A percentile compares a stretch with the other conserved stretches of the same genome.
Conservation (phyloP, 2,113 vertebrate species). For the Piprites chloris region DNA sequence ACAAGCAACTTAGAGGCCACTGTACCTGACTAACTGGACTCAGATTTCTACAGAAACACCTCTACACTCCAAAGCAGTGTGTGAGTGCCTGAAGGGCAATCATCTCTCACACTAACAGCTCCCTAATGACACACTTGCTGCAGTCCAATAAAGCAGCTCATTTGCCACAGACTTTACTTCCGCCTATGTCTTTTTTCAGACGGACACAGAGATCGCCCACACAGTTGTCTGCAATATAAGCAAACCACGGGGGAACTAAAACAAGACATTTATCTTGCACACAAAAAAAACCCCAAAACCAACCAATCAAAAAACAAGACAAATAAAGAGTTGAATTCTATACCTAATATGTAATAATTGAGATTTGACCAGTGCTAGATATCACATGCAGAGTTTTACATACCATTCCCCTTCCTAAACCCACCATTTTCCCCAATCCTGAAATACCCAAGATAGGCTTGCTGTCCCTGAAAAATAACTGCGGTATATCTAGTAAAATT, state of each 20-base stretch:
- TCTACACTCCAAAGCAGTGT: not conserved
- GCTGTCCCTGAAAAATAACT: not conserved
- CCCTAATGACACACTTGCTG: not conserved
- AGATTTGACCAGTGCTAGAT: not conserved
- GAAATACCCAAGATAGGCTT: not conserved
- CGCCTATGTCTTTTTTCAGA: not conserved
- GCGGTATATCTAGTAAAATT: not conserved
- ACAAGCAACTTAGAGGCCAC: not conserved
- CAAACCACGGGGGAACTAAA: not conserved
- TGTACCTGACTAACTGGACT: constrained; percentile 13
- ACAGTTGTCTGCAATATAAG: not conserved
- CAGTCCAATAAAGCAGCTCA: not conserved
- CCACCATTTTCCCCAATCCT: not conserved
- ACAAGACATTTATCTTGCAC: not conserved
- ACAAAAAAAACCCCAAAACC: no score
- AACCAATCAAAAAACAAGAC: not conserved
- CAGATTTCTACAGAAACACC: not conserved
- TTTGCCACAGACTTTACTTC: not conserved
- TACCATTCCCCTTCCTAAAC: not conserved
- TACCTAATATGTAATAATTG: not conserved
- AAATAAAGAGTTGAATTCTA: not conserved
- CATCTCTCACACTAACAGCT: not conserved
- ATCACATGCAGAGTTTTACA: not conserved
- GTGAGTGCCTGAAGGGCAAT: constrained; percentile 8
- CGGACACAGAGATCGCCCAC: not conserved